phyloP scores from a whole-genome alignment of 2,888 invertebrate genomes.

The Ophion slaviceki region DNA sequence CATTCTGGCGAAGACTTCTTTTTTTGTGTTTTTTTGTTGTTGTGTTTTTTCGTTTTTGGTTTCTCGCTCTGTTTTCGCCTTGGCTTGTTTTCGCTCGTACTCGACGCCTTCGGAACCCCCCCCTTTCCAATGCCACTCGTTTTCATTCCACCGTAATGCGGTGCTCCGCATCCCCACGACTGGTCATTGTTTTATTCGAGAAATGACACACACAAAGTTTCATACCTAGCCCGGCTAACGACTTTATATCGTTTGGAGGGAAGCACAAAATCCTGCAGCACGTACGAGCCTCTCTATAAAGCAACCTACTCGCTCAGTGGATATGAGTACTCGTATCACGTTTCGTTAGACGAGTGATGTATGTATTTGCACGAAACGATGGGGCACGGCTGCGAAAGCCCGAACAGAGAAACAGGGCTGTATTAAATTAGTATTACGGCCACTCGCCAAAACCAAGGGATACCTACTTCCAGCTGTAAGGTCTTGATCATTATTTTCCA shows the following conservation, averaged over 20 bases:
- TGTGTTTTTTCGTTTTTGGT: constrained; percentile 42
- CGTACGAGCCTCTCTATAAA: constrained; percentile 31
- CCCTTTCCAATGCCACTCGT: constrained; percentile 56
- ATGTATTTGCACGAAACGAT: constrained; percentile 29
- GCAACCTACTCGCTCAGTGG: constrained; percentile 1
- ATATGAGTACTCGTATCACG: constrained; percentile 66
- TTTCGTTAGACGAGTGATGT: constrained; percentile 57
- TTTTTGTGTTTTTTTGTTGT: constrained; percentile 55
- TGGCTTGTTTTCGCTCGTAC: constrained; percentile 41
- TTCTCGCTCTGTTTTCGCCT: constrained; percentile 47
- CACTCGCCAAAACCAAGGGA: background rate
- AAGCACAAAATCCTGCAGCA: constrained; percentile 18
- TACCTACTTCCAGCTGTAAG: background rate
- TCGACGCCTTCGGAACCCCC: constrained; percentile 59
- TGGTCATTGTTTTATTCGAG: constrained; percentile 63
- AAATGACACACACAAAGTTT: constrained; percentile 61
- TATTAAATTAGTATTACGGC: background rate
- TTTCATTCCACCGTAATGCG: constrained; percentile 57
- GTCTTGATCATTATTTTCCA: background rate
- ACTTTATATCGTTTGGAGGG: constrained; percentile 58
- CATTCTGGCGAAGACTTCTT: constrained; percentile 67
- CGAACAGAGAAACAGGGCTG: constrained; percentile 32
- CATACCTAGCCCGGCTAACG: constrained; percentile 44
- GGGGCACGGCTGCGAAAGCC: constrained; percentile 1
- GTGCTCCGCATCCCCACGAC: constrained; percentile 34